Conservation (phyloP, 2,113 vertebrate species). For the Alaudala cheleensis region DNA sequence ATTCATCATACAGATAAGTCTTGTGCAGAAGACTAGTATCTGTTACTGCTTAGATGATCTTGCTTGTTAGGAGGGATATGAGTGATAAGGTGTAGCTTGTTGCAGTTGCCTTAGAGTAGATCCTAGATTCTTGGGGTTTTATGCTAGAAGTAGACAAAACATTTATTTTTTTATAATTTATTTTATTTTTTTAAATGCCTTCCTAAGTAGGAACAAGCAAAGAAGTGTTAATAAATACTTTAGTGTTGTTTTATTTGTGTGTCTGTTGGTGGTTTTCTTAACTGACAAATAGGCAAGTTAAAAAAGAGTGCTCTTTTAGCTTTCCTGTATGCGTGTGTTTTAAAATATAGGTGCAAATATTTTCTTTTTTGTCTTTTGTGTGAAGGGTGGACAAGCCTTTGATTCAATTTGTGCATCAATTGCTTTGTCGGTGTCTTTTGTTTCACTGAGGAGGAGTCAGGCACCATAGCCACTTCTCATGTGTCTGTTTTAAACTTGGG, state of each 20-base stretch:
- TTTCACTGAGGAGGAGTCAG: neutral
- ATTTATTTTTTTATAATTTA: neutral
- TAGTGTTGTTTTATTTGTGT: neutral
- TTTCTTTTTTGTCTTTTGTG: neutral
- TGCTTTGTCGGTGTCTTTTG: neutral
- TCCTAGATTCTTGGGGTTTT: neutral
- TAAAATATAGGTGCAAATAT: neutral
- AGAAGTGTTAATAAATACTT: neutral
- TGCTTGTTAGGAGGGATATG: neutral
- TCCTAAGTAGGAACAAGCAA: neutral
- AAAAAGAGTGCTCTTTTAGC: neutral
- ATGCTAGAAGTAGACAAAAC: neutral
- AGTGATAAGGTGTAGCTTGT: neutral
- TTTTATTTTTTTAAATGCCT: neutral
- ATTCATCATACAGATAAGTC: neutral
- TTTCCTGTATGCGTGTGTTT: neutral
- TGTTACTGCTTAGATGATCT: neutral
- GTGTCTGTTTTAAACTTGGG: neutral
- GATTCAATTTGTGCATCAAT: neutral
- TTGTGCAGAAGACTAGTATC: rapidly evolving
- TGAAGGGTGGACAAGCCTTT: neutral
- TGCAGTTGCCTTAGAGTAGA: neutral
- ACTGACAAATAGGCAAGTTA: neutral
- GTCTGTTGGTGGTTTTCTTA: neutral
- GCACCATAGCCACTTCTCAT: neutral